Conservation (phyloP, 2,888 invertebrate genomes). For the Allolobophora icterica region DNA sequence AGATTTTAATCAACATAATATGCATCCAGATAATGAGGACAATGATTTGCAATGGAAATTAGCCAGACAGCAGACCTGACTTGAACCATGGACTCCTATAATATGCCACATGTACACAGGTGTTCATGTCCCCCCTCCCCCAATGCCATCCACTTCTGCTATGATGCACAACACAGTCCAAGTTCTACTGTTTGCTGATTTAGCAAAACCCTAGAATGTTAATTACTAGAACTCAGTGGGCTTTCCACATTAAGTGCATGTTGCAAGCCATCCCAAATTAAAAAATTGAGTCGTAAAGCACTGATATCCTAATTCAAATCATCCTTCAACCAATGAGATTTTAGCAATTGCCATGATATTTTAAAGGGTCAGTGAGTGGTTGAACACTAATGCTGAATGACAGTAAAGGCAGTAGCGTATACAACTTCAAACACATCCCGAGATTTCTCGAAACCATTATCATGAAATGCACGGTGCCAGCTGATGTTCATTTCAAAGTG, state of each 20-base stretch:
- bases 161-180: background rate
- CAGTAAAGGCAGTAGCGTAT: too few species aligned
- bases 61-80: background rate
- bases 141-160: background rate
- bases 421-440: too few species aligned
- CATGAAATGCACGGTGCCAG: too few species aligned
- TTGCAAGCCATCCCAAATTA: background rate
- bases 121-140: background rate
- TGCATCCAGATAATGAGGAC: background rate
- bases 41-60: background rate
- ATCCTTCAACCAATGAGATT: background rate
- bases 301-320: background rate
- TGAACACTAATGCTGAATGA: too few species aligned
- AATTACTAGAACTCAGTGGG: background rate
- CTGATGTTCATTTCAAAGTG: too few species aligned
- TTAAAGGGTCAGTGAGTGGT: too few species aligned
- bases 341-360: too few species aligned
- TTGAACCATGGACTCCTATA: background rate
- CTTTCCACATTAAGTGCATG: background rate
- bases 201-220: conserved; percentile 17
- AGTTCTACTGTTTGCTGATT: background rate
- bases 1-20: background rate
- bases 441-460: too few species aligned
- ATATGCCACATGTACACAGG: too few species aligned
- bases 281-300: background rate